Conservation (phyloP, 2,113 vertebrate species). For the Hucho hucho region DNA sequence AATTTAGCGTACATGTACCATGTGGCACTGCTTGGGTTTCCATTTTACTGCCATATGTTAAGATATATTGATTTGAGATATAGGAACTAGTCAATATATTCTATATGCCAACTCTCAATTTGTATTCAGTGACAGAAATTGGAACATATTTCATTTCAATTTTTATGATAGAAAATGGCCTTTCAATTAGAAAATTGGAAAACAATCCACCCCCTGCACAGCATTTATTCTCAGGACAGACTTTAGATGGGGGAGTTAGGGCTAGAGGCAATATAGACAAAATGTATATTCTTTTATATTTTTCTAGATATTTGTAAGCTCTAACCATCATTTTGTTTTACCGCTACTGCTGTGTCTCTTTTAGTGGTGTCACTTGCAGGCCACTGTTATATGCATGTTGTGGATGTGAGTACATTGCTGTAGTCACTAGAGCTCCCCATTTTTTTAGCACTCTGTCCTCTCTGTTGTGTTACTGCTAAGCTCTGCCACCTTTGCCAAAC, state of each 20-base stretch:
- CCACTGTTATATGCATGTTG: constrained; percentile 95
- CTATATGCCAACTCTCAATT: constrained; percentile 19
- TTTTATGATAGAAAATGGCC: constrained; percentile 15
- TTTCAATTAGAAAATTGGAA: constrained; percentile 38
- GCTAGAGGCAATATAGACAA: constrained; percentile 33
- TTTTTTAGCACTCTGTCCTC: constrained; percentile 90
- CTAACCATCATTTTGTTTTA: constrained; percentile 81
- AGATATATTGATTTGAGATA: background rate
- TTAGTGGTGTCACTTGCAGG: constrained; percentile 79
- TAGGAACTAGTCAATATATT: constrained; percentile 12
- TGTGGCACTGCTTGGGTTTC: constrained; percentile 80
- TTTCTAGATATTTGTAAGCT: constrained; percentile 78
- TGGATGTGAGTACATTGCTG: constrained; percentile 96
- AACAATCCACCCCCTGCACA: constrained; percentile 18
- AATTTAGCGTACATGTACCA: constrained; percentile 23
- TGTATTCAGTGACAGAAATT: background rate
- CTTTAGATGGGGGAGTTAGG: constrained; percentile 35
- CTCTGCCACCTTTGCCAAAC: constrained; percentile 93
- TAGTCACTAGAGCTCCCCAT: constrained; percentile 84
- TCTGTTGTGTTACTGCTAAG: constrained; percentile 81
- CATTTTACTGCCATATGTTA: constrained; percentile 17
- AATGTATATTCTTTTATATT: constrained; percentile 59
- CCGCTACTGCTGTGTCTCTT: constrained; percentile 70
- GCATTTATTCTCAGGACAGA: constrained; percentile 10
- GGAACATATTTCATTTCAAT: background rate